Base-by-base conservation (phyloP, 2,888 invertebrate genomes). In the Lithophane semibrunnea region DNA sequence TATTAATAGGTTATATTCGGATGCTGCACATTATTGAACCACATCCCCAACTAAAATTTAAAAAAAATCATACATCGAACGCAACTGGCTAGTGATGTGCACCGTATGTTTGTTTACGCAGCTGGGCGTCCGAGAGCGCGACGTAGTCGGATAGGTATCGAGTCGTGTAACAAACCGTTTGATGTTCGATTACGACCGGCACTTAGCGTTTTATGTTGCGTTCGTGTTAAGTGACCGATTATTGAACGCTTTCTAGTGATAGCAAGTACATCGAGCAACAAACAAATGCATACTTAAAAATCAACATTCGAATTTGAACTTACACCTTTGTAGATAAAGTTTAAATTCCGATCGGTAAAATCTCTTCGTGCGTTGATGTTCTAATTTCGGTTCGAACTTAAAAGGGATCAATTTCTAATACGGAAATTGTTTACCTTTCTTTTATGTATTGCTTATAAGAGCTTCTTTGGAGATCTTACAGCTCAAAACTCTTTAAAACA, bases 171-270 rank as follows among this genome's bases (percentile, higher is more conserved):
- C 92, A 90, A 89, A 89, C 85, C 90, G 92, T 93, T 93, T 92
- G 92, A 92, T 90, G 93, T 92, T 88, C 90, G 91, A 92, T 92
- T 92, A 92, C 92, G 87, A 88, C 88, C 82, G 86, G 89, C 92
- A 92, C 92, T 93, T 91, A 90, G 85, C 89, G 88, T 91, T 93
- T 92, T 90, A 92, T 91, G 91, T 90, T 89, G 88, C 88, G 87
- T 91, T 89, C 88, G 88, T 91, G 91, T 90, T 91, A 92, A 92
- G 91, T 93, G 91, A 92, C 90, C 92, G 92, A 93, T 93, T 93
- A 92, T 92, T 90, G 89, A 89, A 90, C 88, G 89, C 90, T 92
- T 92, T 91, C 90, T 90, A 91, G 85, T 81, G 86, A 86, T 88
- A 89, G 86, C 69, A 61, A 83, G 86, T 88, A 88, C 86, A 85